These are phyloP conservation scores for Mixornis gularis DNA, from an alignment of 2,113 vertebrate species.

Conservation along the genomic window DNA sequence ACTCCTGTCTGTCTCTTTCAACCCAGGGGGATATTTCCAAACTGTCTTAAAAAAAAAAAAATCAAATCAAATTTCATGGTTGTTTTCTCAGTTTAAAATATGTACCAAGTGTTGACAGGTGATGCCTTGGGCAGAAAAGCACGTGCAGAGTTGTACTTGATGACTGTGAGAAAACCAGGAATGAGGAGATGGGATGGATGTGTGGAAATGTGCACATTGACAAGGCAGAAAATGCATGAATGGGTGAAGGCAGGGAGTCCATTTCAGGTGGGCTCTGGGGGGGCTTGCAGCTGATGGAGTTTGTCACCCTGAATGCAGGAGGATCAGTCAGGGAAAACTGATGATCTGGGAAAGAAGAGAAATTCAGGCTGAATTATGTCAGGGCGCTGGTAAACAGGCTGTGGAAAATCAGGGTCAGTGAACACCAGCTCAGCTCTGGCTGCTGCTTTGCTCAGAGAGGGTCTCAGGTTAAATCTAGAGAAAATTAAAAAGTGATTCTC, in stretches of 20 bases:
- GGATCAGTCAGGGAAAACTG: background rate
- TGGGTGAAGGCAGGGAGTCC: background rate
- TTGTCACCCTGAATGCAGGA: background rate
- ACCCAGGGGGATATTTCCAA: conserved; percentile 23
- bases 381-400: background rate
- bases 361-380: background rate
- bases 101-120: conserved; percentile 34
- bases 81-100: conserved; percentile 37
- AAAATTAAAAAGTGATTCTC: background rate
- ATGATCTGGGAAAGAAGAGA: background rate
- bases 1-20: background rate
- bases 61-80: conserved; percentile 25
- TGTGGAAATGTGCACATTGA: background rate
- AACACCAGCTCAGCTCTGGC: background rate
- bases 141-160: background rate
- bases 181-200: background rate
- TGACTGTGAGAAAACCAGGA: background rate
- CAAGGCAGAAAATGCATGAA: background rate
- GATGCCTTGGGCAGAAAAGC: conserved; percentile 52
- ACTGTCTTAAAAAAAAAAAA: background rate
- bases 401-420: background rate
- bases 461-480: background rate
- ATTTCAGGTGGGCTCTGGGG: background rate
- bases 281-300: background rate
- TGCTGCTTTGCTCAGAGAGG: background rate